Percentiles rank a stretch among this genome's conserved stretches.
phyloP scores from a whole-genome alignment of 2,888 invertebrate species.

The Sminthurinus aureus region DNA sequence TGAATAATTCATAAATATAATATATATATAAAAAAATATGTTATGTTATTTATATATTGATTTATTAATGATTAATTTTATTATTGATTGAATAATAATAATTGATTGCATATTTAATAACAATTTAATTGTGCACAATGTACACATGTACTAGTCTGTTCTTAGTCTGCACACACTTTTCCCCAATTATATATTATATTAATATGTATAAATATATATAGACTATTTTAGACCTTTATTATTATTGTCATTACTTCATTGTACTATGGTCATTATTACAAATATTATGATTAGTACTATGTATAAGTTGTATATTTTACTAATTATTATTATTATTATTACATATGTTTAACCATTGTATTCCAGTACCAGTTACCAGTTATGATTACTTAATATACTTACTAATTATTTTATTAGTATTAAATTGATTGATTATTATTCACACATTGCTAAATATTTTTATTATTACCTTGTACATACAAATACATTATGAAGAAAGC shows the following conservation, averaged over 20 bases:
- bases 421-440: background rate
- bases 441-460: background rate
- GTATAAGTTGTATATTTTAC: no score
- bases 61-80: background rate
- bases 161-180: conserved; percentile 40
- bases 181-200: background rate
- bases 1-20: no score
- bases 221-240: background rate
- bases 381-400: background rate
- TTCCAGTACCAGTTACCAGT: background rate
- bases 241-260: background rate
- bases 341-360: no score
- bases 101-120: conserved; percentile 21
- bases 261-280: background rate
- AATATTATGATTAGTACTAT: no score
- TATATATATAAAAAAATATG: no score
- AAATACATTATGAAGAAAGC: no score
- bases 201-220: background rate
- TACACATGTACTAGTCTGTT: conserved; percentile 43
- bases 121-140: conserved; percentile 26
- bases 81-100: background rate
- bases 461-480: background rate
- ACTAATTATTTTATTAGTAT: background rate
- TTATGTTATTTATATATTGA: background rate
- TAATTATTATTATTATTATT: no score